Evolutionary conservation across 2,888 invertebrate genomes (phyloP).

Genomic region (Fabriciana adippe): DNA sequence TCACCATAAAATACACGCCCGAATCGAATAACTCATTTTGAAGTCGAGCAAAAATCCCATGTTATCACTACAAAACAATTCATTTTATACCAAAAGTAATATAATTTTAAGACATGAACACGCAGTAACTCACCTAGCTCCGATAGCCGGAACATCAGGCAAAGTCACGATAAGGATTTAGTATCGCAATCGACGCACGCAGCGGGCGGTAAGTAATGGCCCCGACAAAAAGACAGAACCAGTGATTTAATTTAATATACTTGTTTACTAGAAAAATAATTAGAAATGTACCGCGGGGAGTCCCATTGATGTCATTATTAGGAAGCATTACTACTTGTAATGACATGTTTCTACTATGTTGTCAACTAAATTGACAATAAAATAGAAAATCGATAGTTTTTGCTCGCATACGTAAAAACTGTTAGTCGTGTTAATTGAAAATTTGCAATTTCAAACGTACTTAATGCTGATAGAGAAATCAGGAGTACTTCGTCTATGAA

Average conservation of each 20-base stretch:
- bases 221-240: conserved; percentile 48
- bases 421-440: background rate
- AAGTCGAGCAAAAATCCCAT: background rate
- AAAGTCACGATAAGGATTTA: conserved; percentile 23
- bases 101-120: background rate
- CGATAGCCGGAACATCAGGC: conserved; percentile 11
- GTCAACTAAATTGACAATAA: background rate
- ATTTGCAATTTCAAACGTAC: conserved; percentile 2
- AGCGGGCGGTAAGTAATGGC: conserved; percentile 54
- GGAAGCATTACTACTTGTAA: background rate
- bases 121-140: conserved; percentile 6
- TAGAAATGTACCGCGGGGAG: conserved; percentile 17
- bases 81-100: background rate
- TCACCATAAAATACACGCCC: too few relatives aligned
- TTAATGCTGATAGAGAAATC: conserved; percentile 5
- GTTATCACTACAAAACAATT: background rate
- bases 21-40: too few relatives aligned
- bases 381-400: background rate
- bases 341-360: background rate
- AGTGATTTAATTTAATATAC: conserved; percentile 28
- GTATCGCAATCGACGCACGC: conserved; percentile 39
- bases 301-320: conserved; percentile 13
- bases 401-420: background rate
- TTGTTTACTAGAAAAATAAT: conserved; percentile 21
- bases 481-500: background rate